phyloP scores from a whole-genome alignment of 2,888 invertebrate species.

The Pterostichus madidus region DNA sequence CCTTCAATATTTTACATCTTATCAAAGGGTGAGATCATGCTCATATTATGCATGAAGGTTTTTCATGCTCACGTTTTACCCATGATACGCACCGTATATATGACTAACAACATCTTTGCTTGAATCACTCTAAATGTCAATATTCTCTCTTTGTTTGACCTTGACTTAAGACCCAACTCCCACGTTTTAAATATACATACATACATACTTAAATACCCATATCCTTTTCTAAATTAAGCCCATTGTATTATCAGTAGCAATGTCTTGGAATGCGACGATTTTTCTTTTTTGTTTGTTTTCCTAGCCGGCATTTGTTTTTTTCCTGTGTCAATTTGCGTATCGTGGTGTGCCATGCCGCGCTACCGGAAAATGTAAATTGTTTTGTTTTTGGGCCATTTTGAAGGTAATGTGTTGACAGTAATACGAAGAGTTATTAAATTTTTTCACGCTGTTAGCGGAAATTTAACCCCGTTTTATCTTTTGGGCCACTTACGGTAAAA shows the following conservation, averaged over 20 bases:
- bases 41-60: too few species aligned
- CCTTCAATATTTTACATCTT: too few species aligned
- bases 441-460: not conserved
- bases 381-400: slow-evolving; percentile 6
- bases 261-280: slow-evolving; percentile 16
- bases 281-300: slow-evolving; percentile 18
- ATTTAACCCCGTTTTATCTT: slow-evolving; percentile 15
- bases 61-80: too few species aligned
- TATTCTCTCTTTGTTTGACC: too few species aligned
- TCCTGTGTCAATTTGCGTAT: slow-evolving; percentile 27
- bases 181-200: too few species aligned
- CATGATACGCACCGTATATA: too few species aligned
- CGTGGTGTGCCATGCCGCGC: not conserved
- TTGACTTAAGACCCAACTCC: too few species aligned
- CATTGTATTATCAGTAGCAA: not conserved
- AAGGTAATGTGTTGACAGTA: slow-evolving; percentile 23
- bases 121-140: too few species aligned
- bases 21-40: too few species aligned
- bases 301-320: slow-evolving; percentile 10
- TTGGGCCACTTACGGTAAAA: slow-evolving; percentile 7
- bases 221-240: not conserved
- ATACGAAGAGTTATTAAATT: slow-evolving; percentile 13
- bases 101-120: too few species aligned
- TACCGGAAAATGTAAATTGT: slow-evolving; percentile 33
- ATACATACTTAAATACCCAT: too few species aligned